A percentile compares a stretch with the other conserved stretches of the same genome.
These are phyloP conservation scores for Cyphomyrus discorhynchus DNA, from an alignment of 2,113 vertebrate genomes.

Conservation along the genomic window DNA sequence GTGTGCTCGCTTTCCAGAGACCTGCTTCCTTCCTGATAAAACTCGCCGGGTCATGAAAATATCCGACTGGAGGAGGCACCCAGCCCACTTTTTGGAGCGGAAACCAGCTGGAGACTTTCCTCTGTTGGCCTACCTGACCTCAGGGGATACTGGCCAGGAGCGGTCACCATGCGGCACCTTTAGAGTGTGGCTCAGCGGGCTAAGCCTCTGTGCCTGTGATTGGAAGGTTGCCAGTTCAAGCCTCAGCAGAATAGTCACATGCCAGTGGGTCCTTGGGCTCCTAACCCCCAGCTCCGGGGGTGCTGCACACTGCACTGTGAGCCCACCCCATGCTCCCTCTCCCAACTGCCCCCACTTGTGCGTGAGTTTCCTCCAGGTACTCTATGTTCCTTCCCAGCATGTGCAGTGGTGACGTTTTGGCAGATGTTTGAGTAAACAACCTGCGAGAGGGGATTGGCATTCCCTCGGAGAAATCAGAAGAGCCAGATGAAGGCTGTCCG, in stretches of 20 bases:
- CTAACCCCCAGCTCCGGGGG: neutral
- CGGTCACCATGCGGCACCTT: neutral
- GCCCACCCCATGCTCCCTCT: too few relatives aligned
- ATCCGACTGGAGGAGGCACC: constrained; percentile 25
- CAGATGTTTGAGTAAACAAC: neutral
- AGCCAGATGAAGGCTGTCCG: neutral
- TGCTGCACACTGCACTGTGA: neutral
- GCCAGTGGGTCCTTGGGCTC: neutral
- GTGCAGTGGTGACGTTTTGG: neutral
- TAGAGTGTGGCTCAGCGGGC: neutral
- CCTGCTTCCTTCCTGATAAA: constrained; percentile 50
- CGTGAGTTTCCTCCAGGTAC: neutral
- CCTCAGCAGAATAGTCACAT: neutral
- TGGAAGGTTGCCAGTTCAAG: neutral
- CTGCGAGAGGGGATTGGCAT: neutral
- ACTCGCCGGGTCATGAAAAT: constrained; percentile 48
- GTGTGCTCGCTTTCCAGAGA: constrained; percentile 43
- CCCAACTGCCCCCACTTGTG: neutral
- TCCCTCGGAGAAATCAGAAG: neutral
- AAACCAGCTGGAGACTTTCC: neutral
- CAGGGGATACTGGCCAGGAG: neutral
- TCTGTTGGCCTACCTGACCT: neutral
- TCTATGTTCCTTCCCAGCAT: neutral
- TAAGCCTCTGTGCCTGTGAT: neutral
- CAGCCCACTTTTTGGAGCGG: neutral